Evolutionary conservation across 2,797 vertebrate species (phyloP).

Genomic region (Serranus cabrilla): DNA sequence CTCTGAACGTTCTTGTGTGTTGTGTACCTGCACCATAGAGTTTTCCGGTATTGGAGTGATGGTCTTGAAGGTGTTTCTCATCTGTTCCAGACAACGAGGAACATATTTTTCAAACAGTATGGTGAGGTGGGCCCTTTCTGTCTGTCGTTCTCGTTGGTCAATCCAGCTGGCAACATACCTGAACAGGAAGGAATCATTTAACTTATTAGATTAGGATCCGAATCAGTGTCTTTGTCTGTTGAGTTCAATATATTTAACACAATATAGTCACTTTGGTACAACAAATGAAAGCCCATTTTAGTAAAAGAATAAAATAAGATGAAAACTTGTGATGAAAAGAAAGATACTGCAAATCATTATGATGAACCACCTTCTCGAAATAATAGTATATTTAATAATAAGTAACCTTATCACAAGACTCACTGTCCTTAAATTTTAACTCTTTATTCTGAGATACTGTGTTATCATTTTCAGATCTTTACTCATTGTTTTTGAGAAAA

Average conservation of each 20-base stretch:
- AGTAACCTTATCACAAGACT: too few relatives aligned
- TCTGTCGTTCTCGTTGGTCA: constrained; percentile 87
- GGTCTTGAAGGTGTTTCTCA: constrained; percentile 88
- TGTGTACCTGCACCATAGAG: constrained; percentile 89
- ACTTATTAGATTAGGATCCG: neutral
- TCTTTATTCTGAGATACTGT: too few relatives aligned
- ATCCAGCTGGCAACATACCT: constrained; percentile 92
- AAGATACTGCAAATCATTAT: too few relatives aligned
- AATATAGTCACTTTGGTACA: neutral
- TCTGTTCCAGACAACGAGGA: constrained; percentile 88
- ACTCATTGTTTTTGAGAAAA: too few relatives aligned
- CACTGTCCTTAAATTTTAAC: too few relatives aligned
- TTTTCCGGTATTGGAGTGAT: constrained; percentile 87
- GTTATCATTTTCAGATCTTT: too few relatives aligned
- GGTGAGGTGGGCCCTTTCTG: constrained; percentile 90
- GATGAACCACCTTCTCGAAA: too few relatives aligned
- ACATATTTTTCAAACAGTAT: constrained; percentile 93
- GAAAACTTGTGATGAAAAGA: too few relatives aligned
- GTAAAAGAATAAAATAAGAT: too few relatives aligned
- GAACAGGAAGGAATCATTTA: constrained; percentile 33
- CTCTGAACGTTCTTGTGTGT: constrained; percentile 1
- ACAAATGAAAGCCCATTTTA: neutral
- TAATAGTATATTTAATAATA: too few relatives aligned
- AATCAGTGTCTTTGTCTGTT: neutral
- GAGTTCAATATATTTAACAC: neutral